phyloP scores from a whole-genome alignment of 2,888 invertebrate genomes.

The Trissolcus brochymenae region DNA sequence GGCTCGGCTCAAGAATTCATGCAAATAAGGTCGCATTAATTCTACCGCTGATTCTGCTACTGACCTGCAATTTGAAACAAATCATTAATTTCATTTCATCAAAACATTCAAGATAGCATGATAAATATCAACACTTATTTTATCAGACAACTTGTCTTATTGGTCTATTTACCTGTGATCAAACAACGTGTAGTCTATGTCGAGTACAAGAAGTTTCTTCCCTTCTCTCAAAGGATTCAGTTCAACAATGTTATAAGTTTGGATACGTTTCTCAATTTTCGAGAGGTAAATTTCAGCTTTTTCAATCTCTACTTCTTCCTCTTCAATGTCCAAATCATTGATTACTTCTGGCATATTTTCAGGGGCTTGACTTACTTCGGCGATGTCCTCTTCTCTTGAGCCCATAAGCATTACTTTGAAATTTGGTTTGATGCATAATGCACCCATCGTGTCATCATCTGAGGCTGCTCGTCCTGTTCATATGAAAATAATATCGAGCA shows the following conservation, averaged over 20 bases:
- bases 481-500: background rate
- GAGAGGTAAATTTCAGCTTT: slow-evolving; percentile 84
- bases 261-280: slow-evolving; percentile 89
- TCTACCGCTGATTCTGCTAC: slow-evolving; percentile 92
- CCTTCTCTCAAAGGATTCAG: slow-evolving; percentile 88
- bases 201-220: slow-evolving; percentile 93
- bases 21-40: slow-evolving; percentile 95
- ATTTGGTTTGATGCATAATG: slow-evolving; percentile 88
- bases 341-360: slow-evolving; percentile 90
- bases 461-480: slow-evolving; percentile 87
- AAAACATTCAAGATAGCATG: background rate
- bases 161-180: slow-evolving; percentile 81
- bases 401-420: slow-evolving; percentile 99
- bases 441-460: slow-evolving; percentile 86
- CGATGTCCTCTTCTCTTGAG: slow-evolving; percentile 93
- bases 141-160: slow-evolving; percentile 67
- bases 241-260: slow-evolving; percentile 88
- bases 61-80: slow-evolving; percentile 76
- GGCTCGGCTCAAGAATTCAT: slow-evolving; percentile 92
- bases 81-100: background rate
- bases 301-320: slow-evolving; percentile 86
- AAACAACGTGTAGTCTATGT: slow-evolving; percentile 97
- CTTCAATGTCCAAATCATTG: slow-evolving; percentile 94
- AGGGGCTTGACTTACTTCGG: slow-evolving; percentile 88
- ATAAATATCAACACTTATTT: background rate